Conservation (phyloP, 2,888 invertebrate genomes). For the Oligia latruncula region DNA sequence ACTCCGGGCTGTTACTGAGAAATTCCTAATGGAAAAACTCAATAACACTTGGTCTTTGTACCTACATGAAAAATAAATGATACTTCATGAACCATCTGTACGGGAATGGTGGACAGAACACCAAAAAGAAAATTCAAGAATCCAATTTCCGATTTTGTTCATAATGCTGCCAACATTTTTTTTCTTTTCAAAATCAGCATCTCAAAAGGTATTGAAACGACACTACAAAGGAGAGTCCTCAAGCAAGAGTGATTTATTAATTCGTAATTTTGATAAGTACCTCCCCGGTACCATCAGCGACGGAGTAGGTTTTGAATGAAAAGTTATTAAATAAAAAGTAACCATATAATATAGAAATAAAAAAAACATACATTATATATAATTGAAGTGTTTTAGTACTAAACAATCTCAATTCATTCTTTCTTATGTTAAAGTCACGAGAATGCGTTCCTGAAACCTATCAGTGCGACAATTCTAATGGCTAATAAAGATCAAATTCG, state of each 20-base stretch:
- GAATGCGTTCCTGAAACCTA: neutral
- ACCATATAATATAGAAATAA: neutral
- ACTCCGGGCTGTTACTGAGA: too few relatives aligned
- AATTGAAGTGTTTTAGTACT: neutral
- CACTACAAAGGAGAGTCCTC: slow-evolving; percentile 26
- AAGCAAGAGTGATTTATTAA: slow-evolving; percentile 49
- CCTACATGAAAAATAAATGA: neutral
- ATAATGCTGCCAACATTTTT: slow-evolving; percentile 1
- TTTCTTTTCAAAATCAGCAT: slow-evolving; percentile 34
- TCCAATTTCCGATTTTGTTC: too few relatives aligned
- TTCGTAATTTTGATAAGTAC: slow-evolving; percentile 32
- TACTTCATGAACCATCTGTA: neutral
- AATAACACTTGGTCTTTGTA: too few relatives aligned
- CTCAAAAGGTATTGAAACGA: slow-evolving; percentile 34
- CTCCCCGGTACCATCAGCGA: neutral
- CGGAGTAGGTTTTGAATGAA: neutral
- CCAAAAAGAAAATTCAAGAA: neutral
- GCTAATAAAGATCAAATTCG: too few relatives aligned
- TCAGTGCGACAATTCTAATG: neutral
- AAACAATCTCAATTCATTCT: neutral
- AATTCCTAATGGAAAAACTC: too few relatives aligned
- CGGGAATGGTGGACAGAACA: neutral
- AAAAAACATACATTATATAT: too few relatives aligned
- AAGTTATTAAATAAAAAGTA: neutral
- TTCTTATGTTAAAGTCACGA: neutral